Percentiles rank a stretch among this genome's conserved stretches.
phyloP scores from a whole-genome alignment of 2,888 invertebrate genomes.

The Seira musarum region DNA sequence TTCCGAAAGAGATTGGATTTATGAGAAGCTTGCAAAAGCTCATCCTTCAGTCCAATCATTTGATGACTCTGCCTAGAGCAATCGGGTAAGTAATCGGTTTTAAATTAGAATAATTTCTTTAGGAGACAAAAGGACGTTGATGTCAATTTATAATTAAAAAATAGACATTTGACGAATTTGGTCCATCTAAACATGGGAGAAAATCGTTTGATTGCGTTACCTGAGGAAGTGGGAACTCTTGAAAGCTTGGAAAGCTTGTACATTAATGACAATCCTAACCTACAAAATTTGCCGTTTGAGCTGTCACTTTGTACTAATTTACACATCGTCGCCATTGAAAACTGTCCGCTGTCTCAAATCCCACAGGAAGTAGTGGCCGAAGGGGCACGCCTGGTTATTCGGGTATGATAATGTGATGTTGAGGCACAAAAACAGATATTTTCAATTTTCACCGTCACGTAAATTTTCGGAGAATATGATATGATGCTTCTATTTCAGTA shows the following conservation, averaged over 20 bases:
- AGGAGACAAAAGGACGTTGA: no score
- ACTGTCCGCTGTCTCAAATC: constrained; percentile 97
- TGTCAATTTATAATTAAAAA: constrained; percentile 41
- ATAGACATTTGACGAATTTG: constrained; percentile 86
- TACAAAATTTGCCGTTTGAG: constrained; percentile 98
- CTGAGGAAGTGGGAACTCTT: constrained; percentile 97
- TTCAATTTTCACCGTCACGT: constrained; percentile 3
- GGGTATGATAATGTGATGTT: constrained; percentile 74
- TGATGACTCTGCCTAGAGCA: constrained; percentile 91
- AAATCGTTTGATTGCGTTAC: constrained; percentile 94
- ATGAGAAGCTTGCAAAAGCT: constrained; percentile 93
- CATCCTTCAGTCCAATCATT: constrained; percentile 96
- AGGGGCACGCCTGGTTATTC: constrained; percentile 98
- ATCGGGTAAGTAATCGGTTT: no score
- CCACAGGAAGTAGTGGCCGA: constrained; percentile 97
- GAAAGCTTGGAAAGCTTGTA: constrained; percentile 97
- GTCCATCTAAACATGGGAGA: constrained; percentile 95
- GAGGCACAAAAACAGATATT: neutral
- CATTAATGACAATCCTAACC: constrained; percentile 97
- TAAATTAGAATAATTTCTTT: no score
- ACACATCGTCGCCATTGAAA: constrained; percentile 99
- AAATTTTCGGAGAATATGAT: neutral
- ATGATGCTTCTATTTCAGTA: constrained; percentile 74
- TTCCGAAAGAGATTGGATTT: constrained; percentile 98
- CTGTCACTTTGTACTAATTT: constrained; percentile 96